Evolutionary conservation across 2,113 vertebrate genomes (phyloP).

Genomic region (Lophotis ruficrista): DNA sequence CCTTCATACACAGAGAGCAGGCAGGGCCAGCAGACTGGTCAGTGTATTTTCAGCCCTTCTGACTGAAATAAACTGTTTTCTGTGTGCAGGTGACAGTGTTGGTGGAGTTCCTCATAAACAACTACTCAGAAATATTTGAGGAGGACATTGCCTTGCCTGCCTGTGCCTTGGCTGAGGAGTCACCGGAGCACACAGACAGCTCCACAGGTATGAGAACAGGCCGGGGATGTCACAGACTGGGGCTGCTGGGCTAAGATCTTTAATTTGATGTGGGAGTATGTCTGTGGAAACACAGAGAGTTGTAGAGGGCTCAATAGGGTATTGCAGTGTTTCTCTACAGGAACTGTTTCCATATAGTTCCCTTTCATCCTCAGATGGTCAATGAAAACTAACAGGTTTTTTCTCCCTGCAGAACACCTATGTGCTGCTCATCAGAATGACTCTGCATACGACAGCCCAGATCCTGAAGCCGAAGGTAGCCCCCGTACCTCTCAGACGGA

Average conservation of each 20-base stretch:
- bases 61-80: background rate
- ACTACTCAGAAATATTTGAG: slow-evolving; percentile 87
- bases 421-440: slow-evolving; percentile 83
- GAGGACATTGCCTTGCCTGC: slow-evolving; percentile 76
- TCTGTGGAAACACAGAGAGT: background rate
- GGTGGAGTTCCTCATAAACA: slow-evolving; percentile 90
- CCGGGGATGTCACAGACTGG: background rate
- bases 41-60: background rate
- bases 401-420: slow-evolving; percentile 75
- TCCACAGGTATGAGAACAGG: slow-evolving; percentile 70
- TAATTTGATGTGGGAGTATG: background rate
- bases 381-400: background rate
- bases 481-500: background rate
- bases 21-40: background rate
- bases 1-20: background rate
- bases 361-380: background rate
- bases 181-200: slow-evolving; percentile 69
- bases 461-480: slow-evolving; percentile 82
- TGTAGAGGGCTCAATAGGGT: background rate
- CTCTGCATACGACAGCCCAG: slow-evolving; percentile 93
- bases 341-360: background rate
- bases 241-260: background rate
- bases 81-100: slow-evolving; percentile 83
- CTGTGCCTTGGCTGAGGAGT: slow-evolving; percentile 75
- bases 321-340: background rate